phyloP scores from a whole-genome alignment of 2,888 invertebrate genomes.

The Dione vanillae region DNA sequence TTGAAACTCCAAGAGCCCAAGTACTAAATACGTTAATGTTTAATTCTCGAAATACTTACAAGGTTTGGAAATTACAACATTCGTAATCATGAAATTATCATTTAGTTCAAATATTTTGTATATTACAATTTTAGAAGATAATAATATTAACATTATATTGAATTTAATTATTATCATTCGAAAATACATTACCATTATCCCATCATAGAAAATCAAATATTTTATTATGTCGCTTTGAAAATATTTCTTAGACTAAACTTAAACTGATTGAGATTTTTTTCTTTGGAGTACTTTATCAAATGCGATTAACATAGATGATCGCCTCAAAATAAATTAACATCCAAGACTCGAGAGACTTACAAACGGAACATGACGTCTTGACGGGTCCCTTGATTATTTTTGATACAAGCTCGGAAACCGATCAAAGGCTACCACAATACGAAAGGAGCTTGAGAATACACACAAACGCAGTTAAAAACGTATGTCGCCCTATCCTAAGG shows the following conservation, averaged over 20 bases:
- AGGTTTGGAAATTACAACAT: not conserved
- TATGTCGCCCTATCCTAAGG: constrained; percentile 68
- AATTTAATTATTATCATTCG: no score
- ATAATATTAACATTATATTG: no score
- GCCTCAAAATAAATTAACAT: not conserved
- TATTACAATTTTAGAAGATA: no score
- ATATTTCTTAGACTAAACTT: no score
- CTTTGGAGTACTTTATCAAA: no score
- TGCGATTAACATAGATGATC: not conserved
- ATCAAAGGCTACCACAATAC: constrained; percentile 24
- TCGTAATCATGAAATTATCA: not conserved
- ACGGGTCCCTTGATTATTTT: constrained; percentile 19
- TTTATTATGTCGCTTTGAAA: no score
- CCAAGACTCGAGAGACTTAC: not conserved
- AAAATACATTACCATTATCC: no score
- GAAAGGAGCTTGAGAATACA: constrained; percentile 27
- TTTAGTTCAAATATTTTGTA: no score
- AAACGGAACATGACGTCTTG: constrained; percentile 4
- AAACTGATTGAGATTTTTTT: no score
- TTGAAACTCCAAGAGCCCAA: constrained; percentile 12
- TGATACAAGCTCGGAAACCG: constrained; percentile 14
- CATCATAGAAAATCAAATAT: no score
- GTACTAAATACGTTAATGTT: constrained; percentile 23
- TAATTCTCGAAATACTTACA: constrained; percentile 9
- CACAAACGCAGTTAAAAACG: constrained; percentile 60